Conservation (phyloP, 64 coral and sea anemone genomes). For the Porites lutea region DNA sequence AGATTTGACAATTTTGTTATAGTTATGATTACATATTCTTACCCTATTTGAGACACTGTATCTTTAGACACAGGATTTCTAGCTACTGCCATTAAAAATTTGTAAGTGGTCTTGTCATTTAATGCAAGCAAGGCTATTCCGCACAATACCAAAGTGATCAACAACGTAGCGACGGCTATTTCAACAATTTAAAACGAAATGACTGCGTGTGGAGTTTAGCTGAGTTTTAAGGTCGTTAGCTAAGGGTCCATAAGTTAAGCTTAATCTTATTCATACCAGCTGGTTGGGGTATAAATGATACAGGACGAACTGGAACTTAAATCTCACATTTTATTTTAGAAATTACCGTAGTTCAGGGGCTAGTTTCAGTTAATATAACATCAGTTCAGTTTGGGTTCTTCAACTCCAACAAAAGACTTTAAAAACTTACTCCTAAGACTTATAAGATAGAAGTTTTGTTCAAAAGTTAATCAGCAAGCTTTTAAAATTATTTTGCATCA, state of each 20-base stretch:
- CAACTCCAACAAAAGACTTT: neutral
- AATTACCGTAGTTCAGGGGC: neutral
- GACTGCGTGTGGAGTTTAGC: too few species aligned
- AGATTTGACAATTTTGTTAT: too few species aligned
- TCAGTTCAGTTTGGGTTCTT: too few species aligned
- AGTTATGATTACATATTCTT: neutral
- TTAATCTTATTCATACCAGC: neutral
- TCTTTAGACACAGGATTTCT: too few species aligned
- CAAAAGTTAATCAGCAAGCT: neutral
- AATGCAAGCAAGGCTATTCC: slow-evolving; percentile 10
- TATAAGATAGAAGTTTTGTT: too few species aligned
- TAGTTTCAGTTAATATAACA: too few species aligned
- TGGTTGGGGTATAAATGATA: neutral
- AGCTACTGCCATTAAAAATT: too few species aligned
- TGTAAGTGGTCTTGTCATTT: neutral
- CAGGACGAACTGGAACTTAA: slow-evolving; percentile 16
- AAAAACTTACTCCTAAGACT: neutral
- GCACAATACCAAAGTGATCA: neutral
- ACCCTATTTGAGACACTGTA: neutral
- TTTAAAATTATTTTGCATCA: neutral
- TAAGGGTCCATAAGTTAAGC: slow-evolving; percentile 3
- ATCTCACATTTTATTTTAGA: neutral
- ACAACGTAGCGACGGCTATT: too few species aligned
- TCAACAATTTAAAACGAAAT: too few species aligned
- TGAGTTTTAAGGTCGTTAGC: neutral